Conservation (phyloP, 2,797 vertebrate genomes). For the Labroides dimidiatus region DNA sequence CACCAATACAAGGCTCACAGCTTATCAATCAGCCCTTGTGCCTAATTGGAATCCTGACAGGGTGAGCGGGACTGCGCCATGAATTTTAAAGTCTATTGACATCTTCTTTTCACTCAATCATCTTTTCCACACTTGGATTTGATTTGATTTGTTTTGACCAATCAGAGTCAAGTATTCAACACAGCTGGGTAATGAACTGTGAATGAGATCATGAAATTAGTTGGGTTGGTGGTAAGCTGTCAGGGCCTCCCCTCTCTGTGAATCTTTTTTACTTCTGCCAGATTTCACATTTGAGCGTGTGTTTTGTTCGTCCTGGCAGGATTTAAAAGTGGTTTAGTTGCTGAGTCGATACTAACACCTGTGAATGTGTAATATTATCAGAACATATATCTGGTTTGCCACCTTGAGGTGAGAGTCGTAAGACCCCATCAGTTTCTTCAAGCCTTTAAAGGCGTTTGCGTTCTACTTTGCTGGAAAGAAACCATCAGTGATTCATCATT, state of each 20-base stretch:
- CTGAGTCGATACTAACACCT: slow-evolving; percentile 27
- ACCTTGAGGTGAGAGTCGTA: slow-evolving; percentile 30
- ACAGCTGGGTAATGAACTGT: too few relatives aligned
- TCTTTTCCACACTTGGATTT: too few relatives aligned
- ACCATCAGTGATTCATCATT: slow-evolving; percentile 7
- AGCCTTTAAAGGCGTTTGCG: slow-evolving; percentile 23
- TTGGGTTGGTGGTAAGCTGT: too few relatives aligned
- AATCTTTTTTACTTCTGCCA: not conserved
- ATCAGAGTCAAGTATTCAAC: too few relatives aligned
- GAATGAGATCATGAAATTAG: too few relatives aligned
- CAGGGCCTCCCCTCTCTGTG: not conserved
- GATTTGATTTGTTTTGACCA: too few relatives aligned
- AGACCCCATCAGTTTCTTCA: slow-evolving; percentile 2
- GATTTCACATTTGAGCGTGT: slow-evolving; percentile 1
- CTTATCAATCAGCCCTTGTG: too few relatives aligned
- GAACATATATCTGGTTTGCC: slow-evolving; percentile 49
- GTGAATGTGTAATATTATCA: slow-evolving; percentile 48
- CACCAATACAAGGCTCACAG: too few relatives aligned
- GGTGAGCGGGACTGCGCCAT: not conserved
- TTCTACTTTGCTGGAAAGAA: slow-evolving; percentile 10
- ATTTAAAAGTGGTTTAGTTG: not conserved
- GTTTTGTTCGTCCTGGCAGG: slow-evolving; percentile 17
- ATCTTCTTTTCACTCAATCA: too few relatives aligned
- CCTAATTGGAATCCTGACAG: too few relatives aligned
- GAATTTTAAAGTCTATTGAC: too few relatives aligned